Evolutionary conservation across 2,888 invertebrate species (phyloP).

Genomic region (Mesodorylaimus sp.): DNA sequence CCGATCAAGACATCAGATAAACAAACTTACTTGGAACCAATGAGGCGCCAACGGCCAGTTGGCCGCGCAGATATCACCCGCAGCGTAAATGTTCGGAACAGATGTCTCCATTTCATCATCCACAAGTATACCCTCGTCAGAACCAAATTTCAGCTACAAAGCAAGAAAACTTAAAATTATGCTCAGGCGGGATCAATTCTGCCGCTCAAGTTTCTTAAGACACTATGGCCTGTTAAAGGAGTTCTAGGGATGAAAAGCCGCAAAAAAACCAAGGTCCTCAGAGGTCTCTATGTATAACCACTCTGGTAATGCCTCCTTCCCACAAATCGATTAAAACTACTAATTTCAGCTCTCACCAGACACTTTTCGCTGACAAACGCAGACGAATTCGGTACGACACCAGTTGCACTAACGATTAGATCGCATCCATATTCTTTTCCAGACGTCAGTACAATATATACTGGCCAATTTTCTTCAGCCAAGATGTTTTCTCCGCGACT

Average conservation of each 20-base stretch:
- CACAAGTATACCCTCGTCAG: conserved; percentile 65
- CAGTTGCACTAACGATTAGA: conserved; percentile 83
- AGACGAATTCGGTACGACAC: conserved; percentile 51
- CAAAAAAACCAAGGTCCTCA: no score
- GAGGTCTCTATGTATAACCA: no score
- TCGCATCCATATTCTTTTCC: conserved; percentile 56
- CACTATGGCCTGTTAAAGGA: no score
- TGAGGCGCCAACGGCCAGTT: conserved; percentile 54
- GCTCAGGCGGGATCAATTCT: no score
- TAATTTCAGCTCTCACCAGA: no score
- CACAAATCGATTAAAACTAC: no score
- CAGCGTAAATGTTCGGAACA: conserved; percentile 60
- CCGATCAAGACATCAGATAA: neutral
- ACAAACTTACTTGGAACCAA: conserved; percentile 47
- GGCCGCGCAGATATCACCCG: conserved; percentile 80
- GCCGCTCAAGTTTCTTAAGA: no score
- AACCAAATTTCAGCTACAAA: conserved; percentile 19
- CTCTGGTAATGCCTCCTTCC: no score
- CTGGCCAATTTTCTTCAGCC: conserved; percentile 40
- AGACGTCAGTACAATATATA: conserved; percentile 54
- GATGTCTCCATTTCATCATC: conserved; percentile 68
- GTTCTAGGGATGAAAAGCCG: no score
- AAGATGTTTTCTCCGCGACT: neutral
- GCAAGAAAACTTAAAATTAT: neutral
- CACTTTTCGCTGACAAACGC: no score